Evolutionary conservation across 1,140 invertebrate genomes (phyloP), one percentile per base, ranked within the genome.

Genomic region (Atta colombica): DNA sequence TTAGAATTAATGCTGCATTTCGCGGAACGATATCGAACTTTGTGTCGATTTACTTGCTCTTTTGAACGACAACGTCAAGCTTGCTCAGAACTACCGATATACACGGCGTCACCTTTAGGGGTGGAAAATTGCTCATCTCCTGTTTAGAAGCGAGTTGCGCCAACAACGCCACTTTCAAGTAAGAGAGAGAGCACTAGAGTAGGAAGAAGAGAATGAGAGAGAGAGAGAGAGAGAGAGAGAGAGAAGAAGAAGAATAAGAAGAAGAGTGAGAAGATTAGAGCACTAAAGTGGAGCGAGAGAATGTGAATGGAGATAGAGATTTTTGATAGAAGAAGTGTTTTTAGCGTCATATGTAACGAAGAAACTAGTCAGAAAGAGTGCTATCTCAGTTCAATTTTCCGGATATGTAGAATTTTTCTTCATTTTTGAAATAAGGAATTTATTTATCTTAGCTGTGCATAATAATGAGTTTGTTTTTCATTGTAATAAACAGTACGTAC

Each of bases 81-180:
- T 84, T 51, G 28, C 39, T 84, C 69, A 51, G 69, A 75, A 75
- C 69, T 35, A 31, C 31, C 69, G 55, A 74, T 74, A 61, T 81
- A 81, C 58, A 84, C 28, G 21, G 55, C 69, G 28, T 84, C 55
- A 55, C 39, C 55, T 74, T 84, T 60, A 74, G 69, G 55, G 49
- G 80, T 84, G 69, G 80, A 84, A 84, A 84, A 84, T 84, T 84
- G 80, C 69, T 84, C 80, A 84, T 84, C 80, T 84, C 80, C 80
- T 75, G 80, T 84, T 84, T 84, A 69, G 69, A 84, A 84, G 69
- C 69, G 55, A 84, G 80, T 84, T 84, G 69, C 4, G 5, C 80
- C 55, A 84, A 75, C 80, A 84, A 84, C 80, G 72, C 39, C 55
- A 71, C 60, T 82, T 72, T 45, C 80, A 75, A 63, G 10, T 75